Evolutionary conservation across 2,888 invertebrate genomes (phyloP).

Genomic region (Octonoba sinensis): DNA sequence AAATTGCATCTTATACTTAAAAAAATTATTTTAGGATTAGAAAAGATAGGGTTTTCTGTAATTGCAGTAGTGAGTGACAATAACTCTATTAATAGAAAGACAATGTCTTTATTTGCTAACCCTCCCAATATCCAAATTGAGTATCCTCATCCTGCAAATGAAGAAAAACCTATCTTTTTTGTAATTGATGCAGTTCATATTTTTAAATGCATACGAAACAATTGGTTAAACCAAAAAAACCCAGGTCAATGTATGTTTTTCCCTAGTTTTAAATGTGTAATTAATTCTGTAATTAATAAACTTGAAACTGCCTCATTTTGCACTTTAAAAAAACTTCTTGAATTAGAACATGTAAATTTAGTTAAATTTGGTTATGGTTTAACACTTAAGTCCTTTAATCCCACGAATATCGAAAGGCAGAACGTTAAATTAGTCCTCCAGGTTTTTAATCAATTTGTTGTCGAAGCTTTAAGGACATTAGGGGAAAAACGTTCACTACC

Average conservation of each 20-base stretch:
- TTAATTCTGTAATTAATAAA: neutral
- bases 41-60: conserved; percentile 4
- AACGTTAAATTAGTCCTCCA: conserved; percentile 19
- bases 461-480: neutral
- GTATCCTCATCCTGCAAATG: conserved; percentile 3
- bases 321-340: conserved; percentile 3
- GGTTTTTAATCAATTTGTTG: conserved; percentile 6
- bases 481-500: neutral
- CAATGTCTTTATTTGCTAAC: conserved; percentile 2
- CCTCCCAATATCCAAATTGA: neutral
- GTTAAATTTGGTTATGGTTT: conserved; percentile 15
- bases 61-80: neutral
- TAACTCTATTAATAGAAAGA: conserved; percentile 26
- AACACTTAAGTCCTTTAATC: conserved; percentile 18
- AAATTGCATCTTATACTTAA: neutral
- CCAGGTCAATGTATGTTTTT: conserved; percentile 3
- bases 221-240: conserved; percentile 26
- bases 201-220: conserved; percentile 33
- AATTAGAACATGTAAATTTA: neutral
- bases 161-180: conserved; percentile 4
- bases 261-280: conserved; percentile 6
- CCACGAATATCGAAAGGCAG: conserved; percentile 17
- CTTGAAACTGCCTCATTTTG: conserved; percentile 18
- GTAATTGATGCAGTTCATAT: conserved; percentile 23
- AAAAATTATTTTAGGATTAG: neutral